Evolutionary conservation across 2,888 invertebrate species (phyloP).

Genomic region (Margaritifera margaritifera): DNA sequence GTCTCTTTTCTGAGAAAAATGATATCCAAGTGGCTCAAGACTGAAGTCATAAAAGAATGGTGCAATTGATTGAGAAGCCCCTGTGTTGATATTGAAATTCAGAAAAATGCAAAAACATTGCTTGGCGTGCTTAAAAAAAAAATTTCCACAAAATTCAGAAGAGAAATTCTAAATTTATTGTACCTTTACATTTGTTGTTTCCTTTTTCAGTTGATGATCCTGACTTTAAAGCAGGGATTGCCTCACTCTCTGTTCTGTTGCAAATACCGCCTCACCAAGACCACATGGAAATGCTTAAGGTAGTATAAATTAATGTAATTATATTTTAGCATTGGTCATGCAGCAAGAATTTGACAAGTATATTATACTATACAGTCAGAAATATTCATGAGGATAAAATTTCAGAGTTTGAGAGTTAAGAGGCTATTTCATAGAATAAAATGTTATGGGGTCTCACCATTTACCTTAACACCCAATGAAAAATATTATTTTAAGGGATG

Average conservation of each 20-base stretch:
- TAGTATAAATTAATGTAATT: slow-evolving; percentile 25
- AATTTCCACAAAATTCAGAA: not conserved
- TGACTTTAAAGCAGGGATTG: slow-evolving; percentile 88
- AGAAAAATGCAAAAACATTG: not conserved
- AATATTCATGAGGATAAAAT: too few species aligned
- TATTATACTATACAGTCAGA: too few species aligned
- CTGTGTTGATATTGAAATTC: slow-evolving; percentile 4
- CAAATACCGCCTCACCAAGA: slow-evolving; percentile 87
- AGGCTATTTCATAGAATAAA: too few species aligned
- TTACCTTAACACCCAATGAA: too few species aligned
- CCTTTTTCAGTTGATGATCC: slow-evolving; percentile 81
- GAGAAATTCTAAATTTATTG: not conserved
- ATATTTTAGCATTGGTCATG: not conserved
- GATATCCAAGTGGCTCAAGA: too few species aligned
- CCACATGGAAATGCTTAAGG: slow-evolving; percentile 83
- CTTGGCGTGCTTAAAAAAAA: not conserved
- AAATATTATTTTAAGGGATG: too few species aligned
- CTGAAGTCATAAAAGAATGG: too few species aligned
- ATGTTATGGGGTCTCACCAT: too few species aligned
- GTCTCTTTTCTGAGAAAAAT: too few species aligned
- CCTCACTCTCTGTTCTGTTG: slow-evolving; percentile 84
- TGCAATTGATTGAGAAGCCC: not conserved
- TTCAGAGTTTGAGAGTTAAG: too few species aligned
- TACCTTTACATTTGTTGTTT: not conserved
- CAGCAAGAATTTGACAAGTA: too few species aligned